Conservation (phyloP, 2,888 invertebrate species). For the Julus scanicus region DNA sequence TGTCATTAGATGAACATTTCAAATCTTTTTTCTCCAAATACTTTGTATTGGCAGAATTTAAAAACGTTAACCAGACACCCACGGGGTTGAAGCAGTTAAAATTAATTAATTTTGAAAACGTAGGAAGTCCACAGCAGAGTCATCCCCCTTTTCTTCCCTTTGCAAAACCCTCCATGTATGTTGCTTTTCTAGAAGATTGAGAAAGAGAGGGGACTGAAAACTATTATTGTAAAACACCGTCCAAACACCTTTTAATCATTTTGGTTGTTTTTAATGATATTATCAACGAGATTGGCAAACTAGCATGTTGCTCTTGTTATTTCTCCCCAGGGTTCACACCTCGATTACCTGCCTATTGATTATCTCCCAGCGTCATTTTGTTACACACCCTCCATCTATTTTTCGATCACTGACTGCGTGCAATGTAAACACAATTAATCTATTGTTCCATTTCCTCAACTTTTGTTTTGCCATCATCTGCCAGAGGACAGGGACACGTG, state of each 20-base stretch:
- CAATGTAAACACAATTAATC: slow-evolving; percentile 34
- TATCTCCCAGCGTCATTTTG: slow-evolving; percentile 10
- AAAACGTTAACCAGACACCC: neutral
- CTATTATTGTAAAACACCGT: neutral
- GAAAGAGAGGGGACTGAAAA: neutral
- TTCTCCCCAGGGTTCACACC: slow-evolving; percentile 40
- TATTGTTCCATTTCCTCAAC: neutral
- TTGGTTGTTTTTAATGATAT: slow-evolving; percentile 5
- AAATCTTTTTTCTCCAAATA: neutral
- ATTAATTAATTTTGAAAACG: neutral
- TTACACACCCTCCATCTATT: neutral
- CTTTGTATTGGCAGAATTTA: neutral
- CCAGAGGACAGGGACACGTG: slow-evolving; percentile 17
- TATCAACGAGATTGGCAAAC: slow-evolving; percentile 39
- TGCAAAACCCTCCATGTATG: neutral
- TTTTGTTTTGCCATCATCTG: neutral
- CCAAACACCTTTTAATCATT: slow-evolving; percentile 7
- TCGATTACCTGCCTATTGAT: slow-evolving; percentile 45
- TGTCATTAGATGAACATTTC: neutral
- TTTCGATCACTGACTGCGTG: neutral
- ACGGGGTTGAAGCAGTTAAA: neutral
- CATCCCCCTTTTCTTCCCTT: neutral
- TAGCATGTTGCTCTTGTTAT: neutral
- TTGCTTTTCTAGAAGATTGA: neutral
- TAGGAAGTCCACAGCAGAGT: neutral